phyloP scores from a whole-genome alignment of 2,113 vertebrate species.

The Neogale vison region DNA sequence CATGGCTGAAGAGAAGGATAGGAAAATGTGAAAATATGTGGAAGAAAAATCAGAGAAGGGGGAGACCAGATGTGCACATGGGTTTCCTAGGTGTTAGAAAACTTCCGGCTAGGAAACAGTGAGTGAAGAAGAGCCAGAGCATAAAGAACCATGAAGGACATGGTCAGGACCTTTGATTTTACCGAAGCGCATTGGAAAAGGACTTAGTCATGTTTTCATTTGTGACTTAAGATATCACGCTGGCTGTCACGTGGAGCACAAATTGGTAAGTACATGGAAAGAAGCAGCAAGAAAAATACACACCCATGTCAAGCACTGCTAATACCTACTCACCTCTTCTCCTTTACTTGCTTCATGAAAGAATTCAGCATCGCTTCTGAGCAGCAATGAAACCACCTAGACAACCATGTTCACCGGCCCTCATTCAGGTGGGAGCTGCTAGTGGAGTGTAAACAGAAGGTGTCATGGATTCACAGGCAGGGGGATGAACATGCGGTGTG shows the following conservation, averaged over 20 bases:
- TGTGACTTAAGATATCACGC: rapidly evolving
- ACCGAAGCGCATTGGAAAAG: neutral
- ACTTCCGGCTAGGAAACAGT: rapidly evolving
- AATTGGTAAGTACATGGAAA: rapidly evolving
- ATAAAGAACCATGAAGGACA: rapidly evolving
- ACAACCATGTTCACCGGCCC: no score
- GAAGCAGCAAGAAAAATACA: rapidly evolving
- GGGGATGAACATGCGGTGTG: rapidly evolving
- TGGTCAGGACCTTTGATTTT: neutral
- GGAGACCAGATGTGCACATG: neutral
- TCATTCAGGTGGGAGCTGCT: no score
- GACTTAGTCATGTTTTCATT: neutral
- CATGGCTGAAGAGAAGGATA: neutral
- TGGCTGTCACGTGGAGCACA: no score
- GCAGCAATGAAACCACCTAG: neutral
- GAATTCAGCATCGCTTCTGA: neutral
- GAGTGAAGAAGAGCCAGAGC: neutral
- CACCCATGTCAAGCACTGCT: rapidly evolving
- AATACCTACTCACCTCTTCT: rapidly evolving
- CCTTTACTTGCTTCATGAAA: neutral
- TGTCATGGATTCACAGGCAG: neutral
- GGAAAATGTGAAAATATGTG: rapidly evolving
- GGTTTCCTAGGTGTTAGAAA: rapidly evolving
- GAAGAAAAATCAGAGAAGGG: neutral
- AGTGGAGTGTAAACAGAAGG: neutral